Conservation (phyloP, 2,797 vertebrate genomes). For the Tamandua tetradactyla region DNA sequence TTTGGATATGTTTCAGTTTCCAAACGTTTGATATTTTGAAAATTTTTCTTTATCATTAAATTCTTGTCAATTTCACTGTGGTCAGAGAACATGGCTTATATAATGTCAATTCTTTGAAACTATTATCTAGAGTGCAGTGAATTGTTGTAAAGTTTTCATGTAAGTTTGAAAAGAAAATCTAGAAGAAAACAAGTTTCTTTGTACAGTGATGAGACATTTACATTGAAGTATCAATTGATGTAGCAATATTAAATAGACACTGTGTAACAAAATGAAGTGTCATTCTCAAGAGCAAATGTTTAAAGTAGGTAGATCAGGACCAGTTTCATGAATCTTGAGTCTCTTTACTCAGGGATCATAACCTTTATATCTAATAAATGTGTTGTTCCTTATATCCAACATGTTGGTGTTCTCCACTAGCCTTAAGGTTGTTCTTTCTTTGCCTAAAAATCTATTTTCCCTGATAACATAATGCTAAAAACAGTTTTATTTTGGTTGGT, state of each 20-base stretch:
- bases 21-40: neutral
- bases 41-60: neutral
- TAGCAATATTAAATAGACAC: neutral
- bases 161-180: neutral
- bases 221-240: neutral
- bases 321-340: neutral
- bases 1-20: neutral
- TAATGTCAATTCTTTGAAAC: neutral
- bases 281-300: neutral
- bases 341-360: neutral
- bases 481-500: neutral
- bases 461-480: neutral
- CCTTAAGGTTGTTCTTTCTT: neutral
- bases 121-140: neutral
- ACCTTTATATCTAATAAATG: neutral
- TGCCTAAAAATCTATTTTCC: neutral
- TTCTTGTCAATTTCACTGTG: neutral
- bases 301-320: neutral
- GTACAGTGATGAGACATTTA: neutral
- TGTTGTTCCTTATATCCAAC: neutral
- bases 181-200: neutral
- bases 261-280: neutral
- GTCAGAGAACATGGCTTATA: neutral
- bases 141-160: neutral
- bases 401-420: neutral